phyloP scores from a whole-genome alignment of 2,113 vertebrate genomes.

The Dinomys branickii region DNA sequence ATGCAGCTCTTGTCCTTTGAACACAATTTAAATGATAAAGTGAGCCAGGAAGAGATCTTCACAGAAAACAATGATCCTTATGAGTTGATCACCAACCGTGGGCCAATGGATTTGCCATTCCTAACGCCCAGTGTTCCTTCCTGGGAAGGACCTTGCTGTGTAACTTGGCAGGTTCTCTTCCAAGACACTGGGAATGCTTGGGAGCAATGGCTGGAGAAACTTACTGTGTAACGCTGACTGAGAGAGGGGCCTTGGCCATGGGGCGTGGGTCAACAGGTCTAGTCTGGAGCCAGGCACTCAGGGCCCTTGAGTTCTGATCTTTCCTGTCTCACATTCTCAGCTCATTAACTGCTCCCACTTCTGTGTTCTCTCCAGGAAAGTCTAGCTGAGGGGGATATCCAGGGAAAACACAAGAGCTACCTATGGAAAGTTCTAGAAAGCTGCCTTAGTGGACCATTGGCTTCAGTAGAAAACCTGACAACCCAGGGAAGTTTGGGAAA shows the following conservation, averaged over 20 bases:
- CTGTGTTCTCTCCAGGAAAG: background rate
- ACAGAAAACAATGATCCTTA: background rate
- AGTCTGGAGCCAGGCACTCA: background rate
- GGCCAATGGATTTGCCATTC: background rate
- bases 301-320: background rate
- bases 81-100: background rate
- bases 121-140: background rate
- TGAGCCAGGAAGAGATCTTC: background rate
- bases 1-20: background rate
- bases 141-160: background rate
- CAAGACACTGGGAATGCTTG: fast-evolving
- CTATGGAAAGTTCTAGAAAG: slow-evolving; percentile 37
- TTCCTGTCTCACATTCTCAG: too few species aligned
- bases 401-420: background rate
- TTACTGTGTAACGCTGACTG: background rate
- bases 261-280: background rate
- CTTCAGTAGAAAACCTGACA: background rate
- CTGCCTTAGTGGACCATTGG: background rate
- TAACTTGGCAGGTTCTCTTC: fast-evolving
- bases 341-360: background rate
- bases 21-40: background rate
- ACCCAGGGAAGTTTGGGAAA: background rate
- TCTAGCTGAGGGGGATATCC: background rate
- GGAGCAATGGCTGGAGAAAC: background rate
- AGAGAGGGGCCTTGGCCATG: background rate